Percentiles rank a stretch among this genome's conserved stretches.
Conservation (phyloP, 2,888 invertebrate genomes). For the Malacosoma neustria region DNA sequence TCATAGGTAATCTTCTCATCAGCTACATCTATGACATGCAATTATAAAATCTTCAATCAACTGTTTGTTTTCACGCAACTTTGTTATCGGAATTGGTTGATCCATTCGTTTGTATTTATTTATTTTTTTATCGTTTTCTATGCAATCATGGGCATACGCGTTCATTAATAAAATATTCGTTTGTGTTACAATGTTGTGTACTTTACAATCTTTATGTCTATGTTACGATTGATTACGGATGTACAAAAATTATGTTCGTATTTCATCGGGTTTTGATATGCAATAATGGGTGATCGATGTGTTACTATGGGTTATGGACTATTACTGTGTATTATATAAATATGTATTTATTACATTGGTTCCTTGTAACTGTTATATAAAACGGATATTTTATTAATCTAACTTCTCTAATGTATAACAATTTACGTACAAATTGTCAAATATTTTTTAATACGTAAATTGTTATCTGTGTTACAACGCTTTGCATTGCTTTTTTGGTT, state of each 20-base stretch:
- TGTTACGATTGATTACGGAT: neutral
- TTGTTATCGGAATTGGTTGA: constrained; percentile 41
- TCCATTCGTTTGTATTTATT: constrained; percentile 50
- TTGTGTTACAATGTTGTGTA: neutral
- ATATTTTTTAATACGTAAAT: constrained; percentile 11
- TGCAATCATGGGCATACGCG: neutral
- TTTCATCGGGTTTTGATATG: too few relatives aligned
- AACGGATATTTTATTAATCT: constrained; percentile 3
- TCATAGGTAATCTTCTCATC: too few relatives aligned
- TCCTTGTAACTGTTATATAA: too few relatives aligned
- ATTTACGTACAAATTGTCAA: constrained; percentile 6
- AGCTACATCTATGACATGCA: neutral
- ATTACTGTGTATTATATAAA: too few relatives aligned
- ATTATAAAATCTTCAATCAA: constrained; percentile 5
- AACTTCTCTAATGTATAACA: constrained; percentile 9
- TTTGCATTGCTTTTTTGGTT: constrained; percentile 39
- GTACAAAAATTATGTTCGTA: too few relatives aligned
- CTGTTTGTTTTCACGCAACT: constrained; percentile 47
- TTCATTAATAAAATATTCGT: neutral
- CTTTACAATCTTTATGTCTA: neutral
- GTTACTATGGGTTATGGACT: too few relatives aligned
- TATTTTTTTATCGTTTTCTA: neutral
- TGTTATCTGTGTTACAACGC: constrained; percentile 17
- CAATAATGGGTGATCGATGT: too few relatives aligned
- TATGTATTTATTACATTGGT: too few relatives aligned